Evolutionary conservation across 1,140 invertebrate species (phyloP), one percentile per base, ranked within the genome.

Genomic region (Zaprionus capensis): DNA sequence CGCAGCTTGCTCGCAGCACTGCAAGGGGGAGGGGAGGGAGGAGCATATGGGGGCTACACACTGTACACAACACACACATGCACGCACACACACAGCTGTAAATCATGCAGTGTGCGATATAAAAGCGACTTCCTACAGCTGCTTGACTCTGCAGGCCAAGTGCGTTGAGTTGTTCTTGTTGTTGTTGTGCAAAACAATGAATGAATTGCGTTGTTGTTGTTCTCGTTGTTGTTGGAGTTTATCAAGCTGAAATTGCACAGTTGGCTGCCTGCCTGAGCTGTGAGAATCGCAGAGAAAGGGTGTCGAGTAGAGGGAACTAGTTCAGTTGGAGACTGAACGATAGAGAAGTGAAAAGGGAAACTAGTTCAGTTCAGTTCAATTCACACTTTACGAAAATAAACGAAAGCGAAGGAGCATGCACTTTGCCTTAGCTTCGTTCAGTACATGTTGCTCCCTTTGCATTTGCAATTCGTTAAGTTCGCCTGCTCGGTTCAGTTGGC

Each of bases 41-140:
- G 36, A 64, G 65, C 78, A 84, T n/a, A 61, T 69, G 71, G 46
- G 64, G 62, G 56, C 56, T 49, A 20, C 7, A 46, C 34, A 31
- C n/a, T 22, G 49, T 57, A 70, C 44, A 63, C 28, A 44, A 58
- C 34, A 51, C 22, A 44, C 38, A 63, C 26, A 56, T 22, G 34
- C 15, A 75, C 12, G 49, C 46, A 64, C 38, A 64, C 38, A 44
- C 46, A 57, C 22, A 59, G 28, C 38, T 66, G 41, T 46, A 56
- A 71, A 66, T 73, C 75, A 53, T 70, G 38, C 53, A 55, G 31
- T 68, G n/a, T 64, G 56, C 53, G 31, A 70, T 41, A 67, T 67
- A 69, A 75, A 46, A 65, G 64, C 71, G 22, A 86, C 82, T 86
- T 86, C 82, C 82, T 85, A 82, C 79, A 85, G 82, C 68, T 76